Evolutionary conservation across 2,888 invertebrate genomes (phyloP).

Genomic region (Apamea monoglypha): DNA sequence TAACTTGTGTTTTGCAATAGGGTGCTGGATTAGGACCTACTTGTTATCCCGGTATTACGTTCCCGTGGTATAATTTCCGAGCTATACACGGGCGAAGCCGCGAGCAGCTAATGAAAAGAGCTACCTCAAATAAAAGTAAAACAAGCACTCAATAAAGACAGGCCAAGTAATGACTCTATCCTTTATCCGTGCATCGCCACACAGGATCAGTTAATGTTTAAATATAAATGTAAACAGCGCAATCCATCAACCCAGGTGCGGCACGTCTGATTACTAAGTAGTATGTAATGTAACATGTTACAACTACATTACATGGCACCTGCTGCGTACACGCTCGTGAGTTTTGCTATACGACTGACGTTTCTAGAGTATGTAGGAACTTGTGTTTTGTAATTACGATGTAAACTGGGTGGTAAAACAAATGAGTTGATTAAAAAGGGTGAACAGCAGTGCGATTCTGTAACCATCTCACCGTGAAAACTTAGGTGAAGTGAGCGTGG

Average conservation of each 20-base stretch:
- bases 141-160: slow-evolving; percentile 4
- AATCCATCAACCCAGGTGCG: slow-evolving; percentile 55
- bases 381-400: slow-evolving; percentile 5
- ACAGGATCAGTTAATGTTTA: slow-evolving; percentile 39
- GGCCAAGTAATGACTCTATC: slow-evolving; percentile 11
- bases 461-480: too few species aligned
- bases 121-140: not conserved
- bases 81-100: not conserved
- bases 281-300: slow-evolving; percentile 43
- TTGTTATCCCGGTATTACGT: not conserved
- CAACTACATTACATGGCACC: slow-evolving; percentile 26
- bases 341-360: not conserved
- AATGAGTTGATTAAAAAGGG: not conserved
- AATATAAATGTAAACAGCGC: slow-evolving; percentile 47
- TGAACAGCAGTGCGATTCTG: too few species aligned
- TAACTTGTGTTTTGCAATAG: too few species aligned
- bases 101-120: not conserved
- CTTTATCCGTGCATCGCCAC: slow-evolving; percentile 16
- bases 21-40: too few species aligned
- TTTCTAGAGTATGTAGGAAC: slow-evolving; percentile 3
- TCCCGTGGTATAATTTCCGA: not conserved
- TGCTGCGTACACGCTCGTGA: slow-evolving; percentile 22
- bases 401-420: not conserved
- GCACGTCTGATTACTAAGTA: slow-evolving; percentile 42
- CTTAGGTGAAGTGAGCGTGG: too few species aligned